Conservation (phyloP, 2,113 vertebrate species). For the Phocoena sinus region DNA sequence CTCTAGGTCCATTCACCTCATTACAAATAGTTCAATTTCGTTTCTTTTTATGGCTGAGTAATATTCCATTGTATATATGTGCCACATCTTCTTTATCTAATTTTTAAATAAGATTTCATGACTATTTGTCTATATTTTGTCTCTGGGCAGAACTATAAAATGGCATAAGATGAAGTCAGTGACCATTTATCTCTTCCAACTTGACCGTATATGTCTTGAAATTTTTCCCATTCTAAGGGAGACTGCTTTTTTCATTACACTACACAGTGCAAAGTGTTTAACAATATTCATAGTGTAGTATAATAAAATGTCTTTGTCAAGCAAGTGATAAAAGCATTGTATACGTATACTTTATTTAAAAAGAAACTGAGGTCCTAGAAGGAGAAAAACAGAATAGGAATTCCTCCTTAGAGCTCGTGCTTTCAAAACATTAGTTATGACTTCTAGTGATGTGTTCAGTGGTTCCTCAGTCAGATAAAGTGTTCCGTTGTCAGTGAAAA, state of each 20-base stretch:
- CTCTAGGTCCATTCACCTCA: too few relatives aligned
- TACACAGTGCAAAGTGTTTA: background rate
- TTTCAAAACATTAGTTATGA: conserved; percentile 60
- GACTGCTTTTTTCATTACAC: background rate
- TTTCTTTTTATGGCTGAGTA: too few relatives aligned
- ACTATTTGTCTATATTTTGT: conserved; percentile 57
- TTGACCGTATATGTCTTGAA: conserved; percentile 57
- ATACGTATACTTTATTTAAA: background rate
- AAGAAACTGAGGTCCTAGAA: conserved; percentile 29
- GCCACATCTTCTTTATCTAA: background rate
- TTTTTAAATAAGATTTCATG: conserved; percentile 57
- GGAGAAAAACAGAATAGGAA: background rate
- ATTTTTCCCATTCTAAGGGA: background rate
- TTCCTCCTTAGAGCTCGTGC: conserved; percentile 1
- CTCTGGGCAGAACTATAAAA: conserved; percentile 57
- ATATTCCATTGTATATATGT: too few relatives aligned
- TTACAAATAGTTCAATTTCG: too few relatives aligned
- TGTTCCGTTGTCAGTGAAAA: background rate
- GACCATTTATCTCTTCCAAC: conserved; percentile 47
- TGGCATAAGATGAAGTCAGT: conserved; percentile 49
- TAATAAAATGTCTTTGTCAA: conserved; percentile 34
- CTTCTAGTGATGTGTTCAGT: conserved; percentile 22
- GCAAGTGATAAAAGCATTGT: background rate
- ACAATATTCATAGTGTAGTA: conserved; percentile 5
- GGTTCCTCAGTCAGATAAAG: conserved; percentile 54